Conservation (phyloP, 92 coral and sea anemone genomes). For the Epizoanthus stellaris region DNA sequence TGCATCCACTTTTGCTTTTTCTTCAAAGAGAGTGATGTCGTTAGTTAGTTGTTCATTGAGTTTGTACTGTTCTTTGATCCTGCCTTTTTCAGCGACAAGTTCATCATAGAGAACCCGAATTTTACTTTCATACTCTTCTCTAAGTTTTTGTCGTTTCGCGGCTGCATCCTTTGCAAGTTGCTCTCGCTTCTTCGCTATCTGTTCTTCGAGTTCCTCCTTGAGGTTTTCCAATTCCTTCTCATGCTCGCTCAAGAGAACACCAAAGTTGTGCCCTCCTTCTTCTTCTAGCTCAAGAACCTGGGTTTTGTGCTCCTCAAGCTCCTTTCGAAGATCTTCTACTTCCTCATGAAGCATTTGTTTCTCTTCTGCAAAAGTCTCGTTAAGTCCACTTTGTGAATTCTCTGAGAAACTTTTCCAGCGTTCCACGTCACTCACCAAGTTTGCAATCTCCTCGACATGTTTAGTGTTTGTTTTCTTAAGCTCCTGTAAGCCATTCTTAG, state of each 20-base stretch:
- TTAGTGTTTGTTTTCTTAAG: conserved; percentile 62
- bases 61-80: conserved; percentile 67
- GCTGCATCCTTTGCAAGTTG: conserved; percentile 89
- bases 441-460: conserved; percentile 77
- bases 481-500: conserved; percentile 56
- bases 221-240: conserved; percentile 83
- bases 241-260: conserved; percentile 86
- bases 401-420: conserved; percentile 38
- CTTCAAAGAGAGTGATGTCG: conserved; percentile 67
- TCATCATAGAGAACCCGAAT: conserved; percentile 84
- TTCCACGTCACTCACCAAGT: conserved; percentile 69
- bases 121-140: conserved; percentile 87
- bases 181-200: conserved; percentile 84
- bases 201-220: conserved; percentile 89
- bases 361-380: conserved; percentile 50
- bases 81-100: conserved; percentile 76
- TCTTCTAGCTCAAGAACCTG: conserved; percentile 77
- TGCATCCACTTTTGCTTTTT: conserved; percentile 57
- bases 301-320: conserved; percentile 59
- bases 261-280: conserved; percentile 83
- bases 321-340: conserved; percentile 55
- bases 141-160: conserved; percentile 78
- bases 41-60: conserved; percentile 70
- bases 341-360: conserved; percentile 57
- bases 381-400: background rate